Evolutionary conservation across 1,140 invertebrate genomes (phyloP).

Genomic region (Mycetomoellerius zeteki): DNA sequence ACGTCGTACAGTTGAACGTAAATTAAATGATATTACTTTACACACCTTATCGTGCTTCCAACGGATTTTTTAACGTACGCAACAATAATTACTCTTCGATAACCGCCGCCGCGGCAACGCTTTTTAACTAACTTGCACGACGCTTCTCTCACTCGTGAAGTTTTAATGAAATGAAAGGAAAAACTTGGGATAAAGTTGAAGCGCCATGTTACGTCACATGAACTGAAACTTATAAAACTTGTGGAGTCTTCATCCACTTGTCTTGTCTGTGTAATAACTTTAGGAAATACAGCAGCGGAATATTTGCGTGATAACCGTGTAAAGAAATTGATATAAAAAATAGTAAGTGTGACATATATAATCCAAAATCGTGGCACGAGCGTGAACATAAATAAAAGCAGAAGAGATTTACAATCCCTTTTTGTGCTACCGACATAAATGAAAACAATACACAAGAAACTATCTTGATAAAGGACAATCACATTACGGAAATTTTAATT

Average conservation of each 20-base stretch:
- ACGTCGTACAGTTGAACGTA: slow-evolving; percentile 34
- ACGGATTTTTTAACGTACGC: slow-evolving; percentile 26
- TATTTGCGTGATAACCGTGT: slow-evolving; percentile 33
- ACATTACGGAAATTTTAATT: slow-evolving; percentile 64
- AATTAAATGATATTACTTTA: slow-evolving; percentile 53
- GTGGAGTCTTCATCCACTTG: slow-evolving; percentile 49
- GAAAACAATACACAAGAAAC: slow-evolving; percentile 50
- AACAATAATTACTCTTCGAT: slow-evolving; percentile 54
- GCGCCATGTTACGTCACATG: slow-evolving; percentile 49
- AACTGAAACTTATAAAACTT: slow-evolving; percentile 63
- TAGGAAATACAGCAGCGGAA: slow-evolving; percentile 11
- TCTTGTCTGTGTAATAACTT: slow-evolving; percentile 54
- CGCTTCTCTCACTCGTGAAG: slow-evolving; percentile 6
- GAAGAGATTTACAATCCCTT: slow-evolving; percentile 25
- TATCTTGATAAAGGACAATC: slow-evolving; percentile 50
- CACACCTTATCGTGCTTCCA: slow-evolving; percentile 27
- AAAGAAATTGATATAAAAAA: slow-evolving; percentile 27
- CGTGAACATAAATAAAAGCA: not conserved
- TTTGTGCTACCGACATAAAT: slow-evolving; percentile 34
- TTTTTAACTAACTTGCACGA: slow-evolving; percentile 45
- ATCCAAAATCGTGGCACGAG: slow-evolving; percentile 12
- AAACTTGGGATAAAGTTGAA: slow-evolving; percentile 51
- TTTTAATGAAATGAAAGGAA: slow-evolving; percentile 66
- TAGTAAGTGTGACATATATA: not conserved
- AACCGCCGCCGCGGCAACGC: slow-evolving; percentile 28